These are phyloP conservation scores for Empis stercorea DNA, from an alignment of 2,888 invertebrate genomes.

Conservation along the genomic window DNA sequence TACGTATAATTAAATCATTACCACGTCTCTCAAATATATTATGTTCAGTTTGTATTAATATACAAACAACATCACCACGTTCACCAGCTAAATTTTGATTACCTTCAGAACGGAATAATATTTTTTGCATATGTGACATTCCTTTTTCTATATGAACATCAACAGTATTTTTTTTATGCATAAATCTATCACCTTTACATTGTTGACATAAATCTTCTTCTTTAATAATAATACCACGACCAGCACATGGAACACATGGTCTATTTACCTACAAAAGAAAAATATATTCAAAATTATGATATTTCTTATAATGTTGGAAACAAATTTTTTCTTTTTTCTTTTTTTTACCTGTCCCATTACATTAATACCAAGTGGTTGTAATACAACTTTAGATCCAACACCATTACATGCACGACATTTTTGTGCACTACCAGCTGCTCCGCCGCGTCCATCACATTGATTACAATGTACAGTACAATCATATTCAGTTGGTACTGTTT, in stretches of 20 bases:
- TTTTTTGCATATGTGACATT: constrained; percentile 75
- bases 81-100: constrained; percentile 79
- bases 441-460: constrained; percentile 37
- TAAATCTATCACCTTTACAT: constrained; percentile 75
- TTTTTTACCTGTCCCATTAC: constrained; percentile 8
- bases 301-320: too few relatives aligned
- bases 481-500: constrained; percentile 31
- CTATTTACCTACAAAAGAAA: constrained; percentile 17
- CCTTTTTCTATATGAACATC: constrained; percentile 85
- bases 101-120: constrained; percentile 77
- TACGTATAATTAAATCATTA: constrained; percentile 55
- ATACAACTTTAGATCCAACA: constrained; percentile 58
- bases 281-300: not conserved
- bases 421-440: constrained; percentile 52
- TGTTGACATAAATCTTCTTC: constrained; percentile 71
- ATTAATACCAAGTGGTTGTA: constrained; percentile 45
- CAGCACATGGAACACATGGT: constrained; percentile 48
- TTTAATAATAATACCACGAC: constrained; percentile 58
- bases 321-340: too few relatives aligned
- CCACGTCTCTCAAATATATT: constrained; percentile 64
- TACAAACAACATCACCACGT: constrained; percentile 80
- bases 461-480: constrained; percentile 10
- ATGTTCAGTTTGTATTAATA: constrained; percentile 71
- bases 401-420: constrained; percentile 66
- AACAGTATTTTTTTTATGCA: constrained; percentile 68